Evolutionary conservation across 2,797 vertebrate genomes (phyloP).

Genomic region (Hoplostethus atlanticus): DNA sequence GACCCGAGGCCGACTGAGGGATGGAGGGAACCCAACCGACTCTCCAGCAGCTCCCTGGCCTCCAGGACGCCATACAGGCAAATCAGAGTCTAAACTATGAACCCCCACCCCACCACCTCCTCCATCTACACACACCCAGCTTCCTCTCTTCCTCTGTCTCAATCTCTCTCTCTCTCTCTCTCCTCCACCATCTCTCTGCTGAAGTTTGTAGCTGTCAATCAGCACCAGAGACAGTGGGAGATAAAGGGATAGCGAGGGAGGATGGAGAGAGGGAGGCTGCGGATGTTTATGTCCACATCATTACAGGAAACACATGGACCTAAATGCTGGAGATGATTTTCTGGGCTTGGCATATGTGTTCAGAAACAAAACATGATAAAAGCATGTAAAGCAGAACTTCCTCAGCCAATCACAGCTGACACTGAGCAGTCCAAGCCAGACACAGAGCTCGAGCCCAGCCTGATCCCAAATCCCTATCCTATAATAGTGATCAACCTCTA

Average conservation of each 20-base stretch:
- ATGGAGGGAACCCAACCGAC: conserved; percentile 67
- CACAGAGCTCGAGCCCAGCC: too few relatives aligned
- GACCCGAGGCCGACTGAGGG: conserved; percentile 81
- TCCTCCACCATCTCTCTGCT: conserved; percentile 26
- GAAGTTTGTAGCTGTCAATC: conserved; percentile 70
- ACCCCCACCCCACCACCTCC: conserved; percentile 5
- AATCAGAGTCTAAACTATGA: conserved; percentile 68
- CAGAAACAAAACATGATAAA: conserved; percentile 21
- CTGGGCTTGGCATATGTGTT: conserved; percentile 38
- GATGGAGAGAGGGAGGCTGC: conserved; percentile 25
- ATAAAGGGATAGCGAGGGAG: conserved; percentile 3
- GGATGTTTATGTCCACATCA: conserved; percentile 53
- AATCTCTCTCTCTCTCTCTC: neutral
- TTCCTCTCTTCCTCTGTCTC: conserved; percentile 10
- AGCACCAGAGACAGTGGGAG: conserved; percentile 50
- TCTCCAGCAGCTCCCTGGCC: conserved; percentile 80
- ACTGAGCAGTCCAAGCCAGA: too few relatives aligned
- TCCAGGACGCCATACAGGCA: conserved; percentile 84
- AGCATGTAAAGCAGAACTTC: too few relatives aligned
- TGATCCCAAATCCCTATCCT: too few relatives aligned
- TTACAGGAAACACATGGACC: conserved; percentile 51
- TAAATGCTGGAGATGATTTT: conserved; percentile 32
- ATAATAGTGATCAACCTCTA: too few relatives aligned
- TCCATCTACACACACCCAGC: conserved; percentile 37
- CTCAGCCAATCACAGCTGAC: too few relatives aligned